Evolutionary conservation across 2,888 invertebrate species (phyloP).

Genomic region (Autographa pulchrina): DNA sequence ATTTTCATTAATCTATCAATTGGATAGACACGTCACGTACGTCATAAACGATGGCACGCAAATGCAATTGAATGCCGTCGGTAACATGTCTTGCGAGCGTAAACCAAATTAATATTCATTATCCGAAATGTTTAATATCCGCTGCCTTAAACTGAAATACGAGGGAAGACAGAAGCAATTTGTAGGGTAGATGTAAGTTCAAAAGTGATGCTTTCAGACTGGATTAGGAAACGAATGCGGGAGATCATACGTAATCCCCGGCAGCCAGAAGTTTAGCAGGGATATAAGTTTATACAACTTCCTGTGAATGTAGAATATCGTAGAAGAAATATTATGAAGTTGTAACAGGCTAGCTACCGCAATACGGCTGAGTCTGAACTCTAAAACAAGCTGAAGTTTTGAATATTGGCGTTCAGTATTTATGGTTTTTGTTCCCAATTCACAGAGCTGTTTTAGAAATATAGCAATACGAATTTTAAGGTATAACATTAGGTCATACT

Average conservation of each 20-base stretch:
- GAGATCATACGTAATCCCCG: neutral
- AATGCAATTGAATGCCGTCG: neutral
- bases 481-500: neutral
- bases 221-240: neutral
- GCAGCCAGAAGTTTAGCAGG: constrained; percentile 13
- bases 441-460: neutral
- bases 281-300: constrained; percentile 22
- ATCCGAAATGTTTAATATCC: neutral
- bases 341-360: neutral
- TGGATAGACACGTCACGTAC: constrained; percentile 13
- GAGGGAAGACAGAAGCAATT: neutral
- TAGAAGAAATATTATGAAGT: constrained; percentile 24
- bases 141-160: neutral
- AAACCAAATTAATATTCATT: constrained; percentile 1
- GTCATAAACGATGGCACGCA: constrained; percentile 10
- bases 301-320: constrained; percentile 15
- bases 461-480: neutral
- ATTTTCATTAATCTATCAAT: constrained; percentile 31
- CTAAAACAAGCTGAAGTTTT: neutral
- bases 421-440: neutral
- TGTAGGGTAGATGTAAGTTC: neutral
- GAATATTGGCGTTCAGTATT: constrained; percentile 5
- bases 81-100: neutral
- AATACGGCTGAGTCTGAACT: constrained; percentile 12
- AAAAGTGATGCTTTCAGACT: constrained; percentile 5